Base-by-base conservation (phyloP, 2,113 vertebrate genomes). In the Zosterops borbonicus region DNA sequence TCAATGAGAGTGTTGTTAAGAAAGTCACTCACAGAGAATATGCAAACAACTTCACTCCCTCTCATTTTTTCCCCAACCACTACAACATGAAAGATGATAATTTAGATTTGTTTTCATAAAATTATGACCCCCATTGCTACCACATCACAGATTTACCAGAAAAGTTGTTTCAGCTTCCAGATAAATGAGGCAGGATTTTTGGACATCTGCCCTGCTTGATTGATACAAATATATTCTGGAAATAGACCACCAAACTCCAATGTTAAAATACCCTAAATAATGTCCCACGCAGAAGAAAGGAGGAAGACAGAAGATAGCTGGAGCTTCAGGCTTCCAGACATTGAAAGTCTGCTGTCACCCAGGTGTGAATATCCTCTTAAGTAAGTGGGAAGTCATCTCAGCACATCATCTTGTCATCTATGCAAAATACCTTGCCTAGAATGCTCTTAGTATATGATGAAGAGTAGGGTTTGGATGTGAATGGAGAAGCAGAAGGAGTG, bases 51-150 rank as follows among this genome's bases (percentile, higher is more conserved):
- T 78, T 86, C 23, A 18, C 63, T 69, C 64, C 29, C 14, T 78
- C 52, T 90, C 31, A 24, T 83, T 90, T 93, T 29, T 29, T 5
- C 55, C 49, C 62, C 25, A 92, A 60, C 22, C 39, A 27, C 64
- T 89, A 70, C 52, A 64, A 71, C 18, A 39, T 49, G 27, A 81
- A 90, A 78, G 22, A 86, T 64, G 24, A 56, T 13, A 89, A 70
- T 92, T 77, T 70, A 63, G 29, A 18, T 83, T 95, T 89, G 39
- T 83, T 94, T 93, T 88, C 37, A 42, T 85, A 87, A 90, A 88
- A 86, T 84, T 92, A 60, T 52, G 44, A 67, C 78, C 23, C 49
- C 17, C n/a, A 25, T 60, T 89, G 52, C 65, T 89, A 75, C 53
- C 76, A 84, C 64, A 90, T 68, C 44, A 71, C 37, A 67, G 18